Conservation (phyloP, 2,113 vertebrate genomes). For the Thalassarche chlororhynchos region DNA sequence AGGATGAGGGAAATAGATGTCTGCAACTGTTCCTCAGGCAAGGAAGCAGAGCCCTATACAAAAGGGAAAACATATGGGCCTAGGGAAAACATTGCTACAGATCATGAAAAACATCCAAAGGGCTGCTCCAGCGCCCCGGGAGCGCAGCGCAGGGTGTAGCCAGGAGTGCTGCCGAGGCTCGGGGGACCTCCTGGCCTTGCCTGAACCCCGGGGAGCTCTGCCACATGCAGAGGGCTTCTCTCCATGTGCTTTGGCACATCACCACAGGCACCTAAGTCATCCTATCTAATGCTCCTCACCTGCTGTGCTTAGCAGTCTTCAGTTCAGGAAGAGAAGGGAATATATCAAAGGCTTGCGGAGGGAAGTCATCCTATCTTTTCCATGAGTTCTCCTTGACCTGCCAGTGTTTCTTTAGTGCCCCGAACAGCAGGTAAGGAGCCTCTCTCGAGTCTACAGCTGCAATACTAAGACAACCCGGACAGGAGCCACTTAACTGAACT, state of each 20-base stretch:
- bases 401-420: neutral
- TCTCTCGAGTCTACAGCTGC: neutral
- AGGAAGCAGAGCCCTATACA: constrained; percentile 33
- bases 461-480: neutral
- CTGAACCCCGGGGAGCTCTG: neutral
- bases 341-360: too few species aligned
- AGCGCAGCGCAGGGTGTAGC: fast-evolving
- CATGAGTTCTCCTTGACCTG: neutral
- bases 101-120: constrained; percentile 21
- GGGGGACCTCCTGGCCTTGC: neutral
- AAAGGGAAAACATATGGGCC: constrained; percentile 16
- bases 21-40: constrained; percentile 50
- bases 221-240: neutral
- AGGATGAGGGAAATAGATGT: constrained; percentile 55
- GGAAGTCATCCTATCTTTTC: neutral
- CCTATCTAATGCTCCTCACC: too few species aligned
- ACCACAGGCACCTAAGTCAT: neutral
- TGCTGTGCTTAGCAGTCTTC: too few species aligned
- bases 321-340: too few species aligned
- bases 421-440: neutral
- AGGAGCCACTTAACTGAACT: neutral
- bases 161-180: neutral
- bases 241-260: fast-evolving
- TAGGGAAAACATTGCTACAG: constrained; percentile 12
- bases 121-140: neutral